A percentile compares a stretch with the other conserved stretches of the same genome.
Conservation (phyloP, 2,113 vertebrate species). For the Natator depressus region DNA sequence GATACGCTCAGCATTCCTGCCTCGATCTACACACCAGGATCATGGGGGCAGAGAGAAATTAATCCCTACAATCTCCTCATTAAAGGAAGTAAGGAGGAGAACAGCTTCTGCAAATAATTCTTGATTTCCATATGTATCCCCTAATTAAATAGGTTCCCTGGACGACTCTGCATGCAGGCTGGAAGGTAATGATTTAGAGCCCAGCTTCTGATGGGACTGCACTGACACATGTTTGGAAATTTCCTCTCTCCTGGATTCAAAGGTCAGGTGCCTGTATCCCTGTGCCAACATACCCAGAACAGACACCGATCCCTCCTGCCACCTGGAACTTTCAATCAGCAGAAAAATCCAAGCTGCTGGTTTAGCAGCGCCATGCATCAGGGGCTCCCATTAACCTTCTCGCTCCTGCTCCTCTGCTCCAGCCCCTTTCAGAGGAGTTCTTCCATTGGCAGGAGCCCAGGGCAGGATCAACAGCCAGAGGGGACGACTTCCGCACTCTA, state of each 20-base stretch:
- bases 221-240: slow-evolving; percentile 64
- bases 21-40: slow-evolving; percentile 48
- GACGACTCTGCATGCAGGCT: slow-evolving; percentile 64
- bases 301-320: background rate
- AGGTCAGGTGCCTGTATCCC: slow-evolving; percentile 6
- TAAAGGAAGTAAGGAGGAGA: slow-evolving; percentile 64
- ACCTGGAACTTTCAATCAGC: background rate
- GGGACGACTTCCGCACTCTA: fast-evolving
- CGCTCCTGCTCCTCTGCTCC: fast-evolving
- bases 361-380: fast-evolving
- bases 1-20: background rate
- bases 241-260: background rate
- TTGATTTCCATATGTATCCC: slow-evolving; percentile 79
- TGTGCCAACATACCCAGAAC: background rate
- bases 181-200: slow-evolving; percentile 71
- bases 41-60: slow-evolving; percentile 32
- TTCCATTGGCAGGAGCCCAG: background rate
- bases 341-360: background rate
- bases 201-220: slow-evolving; percentile 25
- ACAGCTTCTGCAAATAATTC: slow-evolving; percentile 73
- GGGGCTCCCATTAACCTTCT: background rate
- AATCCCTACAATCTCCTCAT: slow-evolving; percentile 56
- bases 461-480: background rate
- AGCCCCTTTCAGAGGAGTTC: background rate
- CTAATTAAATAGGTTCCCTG: slow-evolving; percentile 75